These are phyloP conservation scores for Aporrectodea caliginosa DNA, from an alignment of 1,140 invertebrate species.

Conservation along the genomic window DNA sequence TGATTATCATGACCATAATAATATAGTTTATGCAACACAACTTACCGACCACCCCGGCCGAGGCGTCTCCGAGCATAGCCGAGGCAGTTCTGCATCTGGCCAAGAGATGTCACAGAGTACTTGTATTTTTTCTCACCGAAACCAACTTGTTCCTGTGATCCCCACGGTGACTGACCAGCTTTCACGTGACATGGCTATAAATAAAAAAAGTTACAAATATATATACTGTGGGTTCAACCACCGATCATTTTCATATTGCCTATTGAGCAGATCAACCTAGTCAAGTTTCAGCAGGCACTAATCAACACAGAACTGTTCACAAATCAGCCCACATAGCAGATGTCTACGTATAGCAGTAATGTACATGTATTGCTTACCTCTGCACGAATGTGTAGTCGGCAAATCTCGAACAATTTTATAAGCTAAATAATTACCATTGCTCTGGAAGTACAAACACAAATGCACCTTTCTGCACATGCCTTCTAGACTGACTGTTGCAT, in stretches of 20 bases:
- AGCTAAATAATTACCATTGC: too few relatives aligned
- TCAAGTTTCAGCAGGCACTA: background rate
- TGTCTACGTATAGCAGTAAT: too few relatives aligned
- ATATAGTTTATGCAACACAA: background rate
- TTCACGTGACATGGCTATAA: background rate
- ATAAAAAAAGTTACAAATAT: background rate
- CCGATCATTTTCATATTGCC: too few relatives aligned
- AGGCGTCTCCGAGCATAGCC: conserved; percentile 81
- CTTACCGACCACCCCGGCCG: conserved; percentile 79
- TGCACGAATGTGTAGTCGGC: too few relatives aligned
- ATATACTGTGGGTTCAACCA: background rate
- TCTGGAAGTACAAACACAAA: too few relatives aligned
- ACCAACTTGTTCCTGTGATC: background rate
- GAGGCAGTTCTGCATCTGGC: conserved; percentile 64
- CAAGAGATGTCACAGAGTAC: background rate
- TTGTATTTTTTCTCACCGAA: background rate
- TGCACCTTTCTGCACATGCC: too few relatives aligned
- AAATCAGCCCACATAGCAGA: background rate
- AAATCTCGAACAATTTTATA: too few relatives aligned
- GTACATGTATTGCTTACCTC: too few relatives aligned
- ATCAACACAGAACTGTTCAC: background rate
- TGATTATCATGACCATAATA: background rate
- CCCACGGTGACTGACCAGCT: background rate
- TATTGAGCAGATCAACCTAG: too few relatives aligned
- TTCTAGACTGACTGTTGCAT: too few relatives aligned